Percentiles rank a stretch among this genome's conserved stretches.
These are phyloP conservation scores for Drosophila tanythrix DNA, from an alignment of 2,888 invertebrate species.

Conservation along the genomic window DNA sequence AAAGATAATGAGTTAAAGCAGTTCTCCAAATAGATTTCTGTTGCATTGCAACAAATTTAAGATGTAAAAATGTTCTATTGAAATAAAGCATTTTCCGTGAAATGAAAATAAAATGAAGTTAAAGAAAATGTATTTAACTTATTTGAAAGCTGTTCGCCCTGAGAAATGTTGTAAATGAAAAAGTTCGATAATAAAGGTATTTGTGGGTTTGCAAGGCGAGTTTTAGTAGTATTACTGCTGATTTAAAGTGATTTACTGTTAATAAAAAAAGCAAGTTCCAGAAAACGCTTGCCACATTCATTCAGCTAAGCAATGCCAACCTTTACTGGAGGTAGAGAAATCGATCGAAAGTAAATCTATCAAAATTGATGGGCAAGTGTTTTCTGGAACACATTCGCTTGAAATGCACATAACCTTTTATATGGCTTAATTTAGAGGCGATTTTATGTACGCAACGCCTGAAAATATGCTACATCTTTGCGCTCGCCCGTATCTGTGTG, in stretches of 20 bases:
- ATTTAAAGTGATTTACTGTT: neutral
- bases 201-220: neutral
- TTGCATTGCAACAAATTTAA: neutral
- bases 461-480: constrained; percentile 21
- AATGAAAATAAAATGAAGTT: neutral
- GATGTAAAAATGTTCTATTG: neutral
- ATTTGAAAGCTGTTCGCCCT: neutral
- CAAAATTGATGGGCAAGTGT: constrained; percentile 15
- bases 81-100: neutral
- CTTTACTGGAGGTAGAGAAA: neutral
- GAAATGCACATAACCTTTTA: constrained; percentile 43
- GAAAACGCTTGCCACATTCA: neutral
- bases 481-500: constrained; percentile 9
- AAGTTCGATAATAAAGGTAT: neutral
- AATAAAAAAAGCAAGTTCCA: neutral
- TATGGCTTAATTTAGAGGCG: constrained; percentile 31
- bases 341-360: neutral
- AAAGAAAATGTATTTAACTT: neutral
- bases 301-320: neutral
- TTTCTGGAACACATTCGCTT: constrained; percentile 6
- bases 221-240: neutral
- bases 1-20: neutral
- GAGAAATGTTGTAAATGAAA: neutral
- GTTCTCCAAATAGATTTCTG: neutral
- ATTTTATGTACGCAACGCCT: constrained; percentile 46